These are phyloP conservation scores for Atherinomorus stipes DNA, from an alignment of 2,113 vertebrate genomes.

Conservation along the genomic window DNA sequence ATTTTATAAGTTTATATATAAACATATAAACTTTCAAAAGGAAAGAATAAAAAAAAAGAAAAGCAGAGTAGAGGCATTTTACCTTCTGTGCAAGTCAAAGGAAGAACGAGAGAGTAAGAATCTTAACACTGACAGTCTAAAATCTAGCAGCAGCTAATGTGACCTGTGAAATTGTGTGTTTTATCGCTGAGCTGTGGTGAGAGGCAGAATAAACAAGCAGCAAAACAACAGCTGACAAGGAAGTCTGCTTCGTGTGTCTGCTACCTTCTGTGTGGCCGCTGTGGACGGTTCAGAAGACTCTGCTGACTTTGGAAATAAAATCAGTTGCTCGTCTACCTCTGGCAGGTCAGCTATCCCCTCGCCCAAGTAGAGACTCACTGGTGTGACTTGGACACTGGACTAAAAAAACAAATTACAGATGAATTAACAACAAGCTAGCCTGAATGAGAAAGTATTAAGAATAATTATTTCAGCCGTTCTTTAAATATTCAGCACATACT, in stretches of 20 bases:
- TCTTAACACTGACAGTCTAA: too few relatives aligned
- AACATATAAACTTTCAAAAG: too few relatives aligned
- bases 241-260: background rate
- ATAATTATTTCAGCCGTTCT: background rate
- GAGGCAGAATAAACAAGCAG: background rate
- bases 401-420: constrained; percentile 54
- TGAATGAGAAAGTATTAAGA: background rate
- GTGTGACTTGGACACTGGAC: constrained; percentile 83
- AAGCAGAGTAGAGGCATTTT: too few relatives aligned
- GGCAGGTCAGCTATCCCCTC: constrained; percentile 64
- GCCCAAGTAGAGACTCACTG: constrained; percentile 85
- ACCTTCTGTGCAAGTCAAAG: too few relatives aligned
- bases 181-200: too few relatives aligned
- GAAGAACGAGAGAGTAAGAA: too few relatives aligned
- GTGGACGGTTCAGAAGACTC: constrained; percentile 6
- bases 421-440: background rate
- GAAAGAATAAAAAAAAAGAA: too few relatives aligned
- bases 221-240: background rate
- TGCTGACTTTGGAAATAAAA: constrained; percentile 3
- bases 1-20: too few relatives aligned
- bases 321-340: constrained; percentile 40
- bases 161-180: too few relatives aligned
- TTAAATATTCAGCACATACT: background rate
- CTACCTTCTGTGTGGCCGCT: constrained; percentile 10
- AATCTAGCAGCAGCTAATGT: too few relatives aligned